Conservation (phyloP, 2,888 invertebrate species). For the Eurois occulta region DNA sequence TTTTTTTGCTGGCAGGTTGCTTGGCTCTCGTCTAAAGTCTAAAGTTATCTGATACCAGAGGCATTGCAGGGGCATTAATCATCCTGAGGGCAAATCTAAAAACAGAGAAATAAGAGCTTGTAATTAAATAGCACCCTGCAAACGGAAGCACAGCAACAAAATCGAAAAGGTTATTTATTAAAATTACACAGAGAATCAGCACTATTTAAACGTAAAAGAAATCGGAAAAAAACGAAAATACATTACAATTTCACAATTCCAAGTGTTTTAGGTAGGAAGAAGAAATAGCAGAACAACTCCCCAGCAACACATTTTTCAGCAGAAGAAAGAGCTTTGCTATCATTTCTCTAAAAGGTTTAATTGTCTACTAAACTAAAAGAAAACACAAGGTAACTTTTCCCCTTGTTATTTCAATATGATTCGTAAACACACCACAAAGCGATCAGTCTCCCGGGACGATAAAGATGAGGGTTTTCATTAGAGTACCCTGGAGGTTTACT, state of each 20-base stretch:
- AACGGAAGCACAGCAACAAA: not conserved
- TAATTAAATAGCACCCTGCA: not conserved
- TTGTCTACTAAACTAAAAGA: constrained; percentile 22
- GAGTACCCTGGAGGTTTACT: constrained; percentile 47
- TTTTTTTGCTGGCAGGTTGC: not conserved
- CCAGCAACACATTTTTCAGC: not conserved
- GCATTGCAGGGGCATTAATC: not conserved
- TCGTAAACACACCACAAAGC: constrained; percentile 64
- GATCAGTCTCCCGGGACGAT: constrained; percentile 68
- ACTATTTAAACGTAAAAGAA: not conserved
- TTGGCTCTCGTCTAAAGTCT: not conserved
- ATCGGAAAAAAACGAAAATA: not conserved
- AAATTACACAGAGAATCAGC: not conserved
- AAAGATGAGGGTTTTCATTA: constrained; percentile 65
- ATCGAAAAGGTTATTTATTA: not conserved
- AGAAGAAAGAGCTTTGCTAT: not conserved
- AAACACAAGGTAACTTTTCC: constrained; percentile 18
- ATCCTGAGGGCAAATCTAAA: not conserved
- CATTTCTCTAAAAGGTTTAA: constrained; percentile 5
- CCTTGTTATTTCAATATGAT: constrained; percentile 46
- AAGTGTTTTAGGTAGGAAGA: not conserved
- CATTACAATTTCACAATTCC: not conserved
- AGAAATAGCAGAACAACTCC: not conserved
- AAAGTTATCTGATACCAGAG: not conserved
- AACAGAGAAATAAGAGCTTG: not conserved